Percentiles rank a stretch among this genome's conserved stretches.
Conservation (phyloP, 2,888 invertebrate species). For the Dasysyrphus tricinctus region DNA sequence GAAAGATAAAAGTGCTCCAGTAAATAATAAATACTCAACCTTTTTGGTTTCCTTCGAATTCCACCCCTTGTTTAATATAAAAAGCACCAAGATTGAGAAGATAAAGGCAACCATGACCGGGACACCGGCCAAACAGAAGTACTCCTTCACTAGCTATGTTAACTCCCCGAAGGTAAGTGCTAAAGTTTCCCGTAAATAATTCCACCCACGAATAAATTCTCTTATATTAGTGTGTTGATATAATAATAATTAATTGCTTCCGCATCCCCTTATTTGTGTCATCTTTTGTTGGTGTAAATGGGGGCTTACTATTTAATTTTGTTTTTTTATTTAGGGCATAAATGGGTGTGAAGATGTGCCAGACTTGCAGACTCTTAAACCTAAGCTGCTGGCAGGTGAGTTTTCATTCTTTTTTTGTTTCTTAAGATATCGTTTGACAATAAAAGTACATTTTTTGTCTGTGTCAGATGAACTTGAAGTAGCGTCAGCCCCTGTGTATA, state of each 20-base stretch:
- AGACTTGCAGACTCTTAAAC: conserved; percentile 62
- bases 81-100: conserved; percentile 70
- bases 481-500: conserved; percentile 92
- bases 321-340: conserved; percentile 39
- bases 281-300: conserved; percentile 36
- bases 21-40: conserved; percentile 25
- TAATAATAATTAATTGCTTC: conserved; percentile 55
- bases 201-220: not conserved
- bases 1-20: conserved; percentile 24
- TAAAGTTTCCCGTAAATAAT: conserved; percentile 21
- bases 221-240: conserved; percentile 29
- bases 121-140: conserved; percentile 74
- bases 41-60: conserved; percentile 25
- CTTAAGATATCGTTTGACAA: not conserved
- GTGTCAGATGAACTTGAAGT: conserved; percentile 88
- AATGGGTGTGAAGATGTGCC: conserved; percentile 59
- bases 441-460: not conserved
- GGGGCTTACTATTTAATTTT: conserved; percentile 14
- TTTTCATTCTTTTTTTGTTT: not conserved
- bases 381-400: conserved; percentile 66
- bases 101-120: conserved; percentile 74
- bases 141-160: conserved; percentile 70
- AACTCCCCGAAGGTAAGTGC: conserved; percentile 65
- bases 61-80: conserved; percentile 14
- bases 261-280: conserved; percentile 49